A percentile compares a stretch with the other conserved stretches of the same genome.
These are phyloP conservation scores for Choristoneura fumiferana DNA, from an alignment of 1,140 invertebrate genomes.

Conservation along the genomic window DNA sequence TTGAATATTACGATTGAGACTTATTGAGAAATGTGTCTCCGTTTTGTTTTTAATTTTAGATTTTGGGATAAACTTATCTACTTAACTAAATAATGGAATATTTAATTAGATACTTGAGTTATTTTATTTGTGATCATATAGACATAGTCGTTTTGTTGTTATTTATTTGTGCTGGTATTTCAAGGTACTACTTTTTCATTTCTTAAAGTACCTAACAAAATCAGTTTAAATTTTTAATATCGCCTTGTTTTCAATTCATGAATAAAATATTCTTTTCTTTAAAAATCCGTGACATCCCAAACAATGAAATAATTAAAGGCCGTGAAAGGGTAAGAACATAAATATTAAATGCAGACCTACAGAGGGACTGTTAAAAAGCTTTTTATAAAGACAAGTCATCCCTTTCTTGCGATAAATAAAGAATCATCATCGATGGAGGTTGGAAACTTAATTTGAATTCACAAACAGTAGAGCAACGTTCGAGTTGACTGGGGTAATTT, in stretches of 20 bases:
- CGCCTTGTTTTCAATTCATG: not conserved
- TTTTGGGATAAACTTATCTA: no score
- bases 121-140: no score
- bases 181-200: no score
- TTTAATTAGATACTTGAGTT: no score
- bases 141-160: no score
- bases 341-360: constrained; percentile 7
- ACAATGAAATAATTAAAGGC: constrained; percentile 17
- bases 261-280: not conserved
- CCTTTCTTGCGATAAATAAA: constrained; percentile 12
- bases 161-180: no score
- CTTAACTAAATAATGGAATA: no score
- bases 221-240: not conserved
- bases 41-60: no score
- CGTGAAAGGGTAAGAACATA: constrained; percentile 7
- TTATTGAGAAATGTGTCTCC: no score
- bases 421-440: not conserved
- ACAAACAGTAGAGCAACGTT: not conserved
- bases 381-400: constrained; percentile 15
- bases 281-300: constrained; percentile 15
- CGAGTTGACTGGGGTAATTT: constrained; percentile 26
- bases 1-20: no score
- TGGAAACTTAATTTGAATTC: not conserved
- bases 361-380: constrained; percentile 11
- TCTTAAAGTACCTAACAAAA: no score